Evolutionary conservation across 2,888 invertebrate species (phyloP).

Genomic region (Apamea anceps): DNA sequence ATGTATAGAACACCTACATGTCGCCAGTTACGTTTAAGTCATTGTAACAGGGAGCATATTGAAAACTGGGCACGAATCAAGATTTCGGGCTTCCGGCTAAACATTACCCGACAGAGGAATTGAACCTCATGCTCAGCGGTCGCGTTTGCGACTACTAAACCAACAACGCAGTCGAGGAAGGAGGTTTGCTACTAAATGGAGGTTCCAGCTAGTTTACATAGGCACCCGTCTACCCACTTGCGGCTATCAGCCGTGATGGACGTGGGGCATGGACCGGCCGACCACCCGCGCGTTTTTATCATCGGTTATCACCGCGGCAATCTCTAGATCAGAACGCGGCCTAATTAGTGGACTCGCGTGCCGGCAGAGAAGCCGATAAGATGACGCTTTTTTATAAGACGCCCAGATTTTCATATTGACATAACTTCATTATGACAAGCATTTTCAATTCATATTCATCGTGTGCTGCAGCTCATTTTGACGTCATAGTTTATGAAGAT

Average conservation of each 20-base stretch:
- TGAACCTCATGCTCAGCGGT: not conserved
- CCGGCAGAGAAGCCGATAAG: slow-evolving; percentile 67
- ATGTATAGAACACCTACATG: not conserved
- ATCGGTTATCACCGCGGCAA: slow-evolving; percentile 71
- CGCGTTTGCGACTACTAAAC: too few species aligned
- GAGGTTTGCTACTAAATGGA: slow-evolving; percentile 10
- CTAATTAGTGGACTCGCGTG: slow-evolving; percentile 85
- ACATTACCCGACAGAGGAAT: not conserved
- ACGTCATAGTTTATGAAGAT: not conserved
- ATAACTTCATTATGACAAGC: not conserved
- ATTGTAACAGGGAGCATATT: not conserved
- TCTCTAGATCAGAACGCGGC: slow-evolving; percentile 77
- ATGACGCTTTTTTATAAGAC: slow-evolving; percentile 64
- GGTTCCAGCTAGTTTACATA: slow-evolving; percentile 17
- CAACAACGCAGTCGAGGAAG: not conserved
- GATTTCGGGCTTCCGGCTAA: not conserved
- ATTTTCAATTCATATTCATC: not conserved
- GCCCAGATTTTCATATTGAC: slow-evolving; percentile 11
- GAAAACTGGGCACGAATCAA: too few species aligned
- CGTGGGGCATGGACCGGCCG: slow-evolving; percentile 57
- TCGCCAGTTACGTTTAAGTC: too few species aligned
- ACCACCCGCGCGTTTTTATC: slow-evolving; percentile 75
- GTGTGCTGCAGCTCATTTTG: not conserved
- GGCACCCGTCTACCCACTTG: slow-evolving; percentile 40
- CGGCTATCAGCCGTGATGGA: slow-evolving; percentile 61